A percentile compares a stretch with the other conserved stretches of the same genome.
Evolutionary conservation across 2,888 invertebrate species (phyloP).

Genomic region (Aricia artaxerxes): DNA sequence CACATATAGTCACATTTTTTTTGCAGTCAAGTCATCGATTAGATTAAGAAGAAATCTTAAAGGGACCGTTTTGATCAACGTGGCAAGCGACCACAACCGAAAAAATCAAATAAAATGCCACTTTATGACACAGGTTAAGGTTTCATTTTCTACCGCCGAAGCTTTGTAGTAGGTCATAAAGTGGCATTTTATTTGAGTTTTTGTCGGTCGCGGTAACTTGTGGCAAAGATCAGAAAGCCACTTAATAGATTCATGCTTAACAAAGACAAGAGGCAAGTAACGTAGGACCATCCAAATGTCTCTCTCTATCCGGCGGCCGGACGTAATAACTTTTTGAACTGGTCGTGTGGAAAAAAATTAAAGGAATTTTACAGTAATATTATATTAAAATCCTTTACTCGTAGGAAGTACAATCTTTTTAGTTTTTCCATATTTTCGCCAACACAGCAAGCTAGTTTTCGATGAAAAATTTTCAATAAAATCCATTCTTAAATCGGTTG

Average conservation of each 20-base stretch:
- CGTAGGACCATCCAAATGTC: too few relatives aligned
- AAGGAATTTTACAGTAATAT: neutral
- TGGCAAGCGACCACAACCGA: neutral
- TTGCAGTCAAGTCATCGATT: neutral
- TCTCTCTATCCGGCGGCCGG: neutral
- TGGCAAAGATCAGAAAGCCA: too few relatives aligned
- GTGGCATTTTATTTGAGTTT: too few relatives aligned
- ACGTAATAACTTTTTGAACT: neutral
- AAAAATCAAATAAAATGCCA: too few relatives aligned
- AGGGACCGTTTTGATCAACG: neutral
- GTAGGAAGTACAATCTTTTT: neutral
- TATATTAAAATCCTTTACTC: neutral
- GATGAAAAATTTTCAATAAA: neutral
- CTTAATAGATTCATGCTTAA: too few relatives aligned
- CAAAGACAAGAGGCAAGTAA: too few relatives aligned
- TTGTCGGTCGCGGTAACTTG: too few relatives aligned
- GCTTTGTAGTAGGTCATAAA: too few relatives aligned
- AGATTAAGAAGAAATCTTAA: neutral
- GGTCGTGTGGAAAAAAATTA: neutral
- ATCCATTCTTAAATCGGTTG: neutral
- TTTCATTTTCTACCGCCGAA: too few relatives aligned
- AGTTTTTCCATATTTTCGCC: neutral
- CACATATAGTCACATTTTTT: neutral
- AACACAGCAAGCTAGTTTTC: neutral
- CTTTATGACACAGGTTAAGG: too few relatives aligned